phyloP scores from a whole-genome alignment of 2,797 vertebrate genomes.

The Poeciliopsis presidionis region DNA sequence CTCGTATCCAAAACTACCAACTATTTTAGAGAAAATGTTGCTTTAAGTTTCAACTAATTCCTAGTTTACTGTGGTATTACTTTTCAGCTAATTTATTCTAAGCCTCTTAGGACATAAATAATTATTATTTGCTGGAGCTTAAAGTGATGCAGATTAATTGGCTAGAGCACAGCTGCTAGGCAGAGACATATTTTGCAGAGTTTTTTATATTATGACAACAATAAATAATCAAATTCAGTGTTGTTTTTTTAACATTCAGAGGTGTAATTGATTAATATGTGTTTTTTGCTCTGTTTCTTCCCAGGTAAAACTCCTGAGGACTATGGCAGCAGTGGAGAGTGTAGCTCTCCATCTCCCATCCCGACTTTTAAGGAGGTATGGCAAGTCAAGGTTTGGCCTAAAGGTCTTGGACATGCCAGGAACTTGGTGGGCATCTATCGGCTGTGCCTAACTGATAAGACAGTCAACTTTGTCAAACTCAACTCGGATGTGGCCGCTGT shows the following conservation, averaged over 20 bases:
- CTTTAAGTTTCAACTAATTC: background rate
- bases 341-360: conserved; percentile 78
- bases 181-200: background rate
- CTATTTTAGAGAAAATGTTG: background rate
- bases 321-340: conserved; percentile 81
- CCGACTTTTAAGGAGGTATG: conserved; percentile 89
- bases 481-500: conserved; percentile 84
- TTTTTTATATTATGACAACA: background rate
- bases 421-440: conserved; percentile 87
- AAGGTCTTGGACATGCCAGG: conserved; percentile 84
- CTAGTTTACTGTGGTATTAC: background rate
- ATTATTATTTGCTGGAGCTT: background rate
- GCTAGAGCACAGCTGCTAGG: conserved; percentile 34
- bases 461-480: conserved; percentile 86
- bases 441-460: conserved; percentile 87
- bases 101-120: background rate
- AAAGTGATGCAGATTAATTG: background rate
- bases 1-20: background rate
- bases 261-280: background rate
- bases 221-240: conserved; percentile 3
- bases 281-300: conserved; percentile 30
- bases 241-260: conserved; percentile 17
- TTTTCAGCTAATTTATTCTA: background rate
- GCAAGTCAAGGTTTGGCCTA: conserved; percentile 88
- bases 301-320: conserved; percentile 80